phyloP scores from a whole-genome alignment of 2,797 vertebrate genomes.

The Emys orbicularis region DNA sequence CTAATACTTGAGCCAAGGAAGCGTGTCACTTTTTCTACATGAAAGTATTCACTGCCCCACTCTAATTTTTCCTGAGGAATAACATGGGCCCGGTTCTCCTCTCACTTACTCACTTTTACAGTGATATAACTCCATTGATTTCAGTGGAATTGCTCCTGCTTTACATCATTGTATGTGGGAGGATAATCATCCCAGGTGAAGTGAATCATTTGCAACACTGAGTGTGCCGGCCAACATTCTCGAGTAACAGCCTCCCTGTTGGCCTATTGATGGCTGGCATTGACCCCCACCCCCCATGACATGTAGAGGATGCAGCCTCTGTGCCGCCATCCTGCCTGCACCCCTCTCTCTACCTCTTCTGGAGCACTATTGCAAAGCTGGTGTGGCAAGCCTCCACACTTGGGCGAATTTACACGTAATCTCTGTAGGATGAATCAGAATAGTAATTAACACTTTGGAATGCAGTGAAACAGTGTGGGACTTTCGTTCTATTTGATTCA shows the following conservation, averaged over 20 bases:
- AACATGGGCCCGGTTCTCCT: background rate
- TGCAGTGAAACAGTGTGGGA: background rate
- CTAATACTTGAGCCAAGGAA: background rate
- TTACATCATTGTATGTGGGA: background rate
- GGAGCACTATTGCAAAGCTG: background rate
- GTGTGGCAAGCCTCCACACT: background rate
- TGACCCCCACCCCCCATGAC: background rate
- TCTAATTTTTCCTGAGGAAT: background rate
- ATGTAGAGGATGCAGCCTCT: background rate
- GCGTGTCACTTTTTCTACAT: background rate
- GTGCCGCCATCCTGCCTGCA: background rate
- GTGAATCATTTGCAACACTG: accelerated
- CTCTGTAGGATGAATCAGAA: background rate
- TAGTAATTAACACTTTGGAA: background rate
- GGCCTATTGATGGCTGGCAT: background rate
- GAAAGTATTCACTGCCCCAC: background rate
- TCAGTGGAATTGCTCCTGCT: background rate
- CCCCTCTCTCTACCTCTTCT: background rate
- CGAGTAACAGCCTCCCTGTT: background rate
- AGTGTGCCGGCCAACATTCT: background rate
- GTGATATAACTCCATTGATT: background rate
- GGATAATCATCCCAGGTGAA: background rate
- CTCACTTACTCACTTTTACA: background rate
- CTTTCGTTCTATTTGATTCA: background rate
- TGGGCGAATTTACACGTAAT: background rate